These are phyloP conservation scores for Actinia tenebrosa DNA, from an alignment of 64 coral and sea anemone species.

Conservation along the genomic window DNA sequence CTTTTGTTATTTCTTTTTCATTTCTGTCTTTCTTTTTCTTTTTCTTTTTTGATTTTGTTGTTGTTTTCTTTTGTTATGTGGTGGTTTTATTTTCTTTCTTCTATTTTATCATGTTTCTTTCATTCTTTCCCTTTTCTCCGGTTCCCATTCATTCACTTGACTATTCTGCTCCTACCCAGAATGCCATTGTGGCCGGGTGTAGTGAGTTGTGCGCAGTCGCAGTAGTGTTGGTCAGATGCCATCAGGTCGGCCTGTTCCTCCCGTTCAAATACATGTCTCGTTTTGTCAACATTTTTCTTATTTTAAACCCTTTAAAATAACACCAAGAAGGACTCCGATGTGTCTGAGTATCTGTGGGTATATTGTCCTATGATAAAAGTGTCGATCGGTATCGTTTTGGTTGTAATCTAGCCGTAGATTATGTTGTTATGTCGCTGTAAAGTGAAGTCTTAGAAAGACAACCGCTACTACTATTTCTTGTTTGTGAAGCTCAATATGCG, in stretches of 20 bases:
- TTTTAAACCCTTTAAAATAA: background rate
- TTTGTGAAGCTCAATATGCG: background rate
- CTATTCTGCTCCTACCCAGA: background rate
- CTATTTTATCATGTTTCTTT: too few relatives aligned
- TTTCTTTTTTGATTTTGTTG: too few relatives aligned
- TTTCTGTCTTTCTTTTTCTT: too few relatives aligned
- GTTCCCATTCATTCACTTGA: background rate
- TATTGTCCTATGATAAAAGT: background rate
- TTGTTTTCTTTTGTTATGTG: too few relatives aligned
- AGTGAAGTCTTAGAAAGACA: background rate
- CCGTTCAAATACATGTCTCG: background rate
- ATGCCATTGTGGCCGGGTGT: background rate
- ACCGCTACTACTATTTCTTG: background rate
- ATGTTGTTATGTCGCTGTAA: background rate
- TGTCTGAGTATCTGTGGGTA: background rate
- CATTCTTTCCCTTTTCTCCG: background rate
- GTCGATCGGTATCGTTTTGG: background rate
- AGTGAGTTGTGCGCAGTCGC: background rate
- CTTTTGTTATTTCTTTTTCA: too few relatives aligned
- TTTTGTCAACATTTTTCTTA: background rate
- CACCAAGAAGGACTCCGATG: background rate
- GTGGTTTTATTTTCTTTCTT: too few relatives aligned
- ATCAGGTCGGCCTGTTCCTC: background rate
- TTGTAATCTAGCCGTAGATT: background rate
- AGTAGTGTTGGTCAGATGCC: background rate